Conservation (phyloP, 1,140 invertebrate genomes). For the Ganaspis sp. region DNA sequence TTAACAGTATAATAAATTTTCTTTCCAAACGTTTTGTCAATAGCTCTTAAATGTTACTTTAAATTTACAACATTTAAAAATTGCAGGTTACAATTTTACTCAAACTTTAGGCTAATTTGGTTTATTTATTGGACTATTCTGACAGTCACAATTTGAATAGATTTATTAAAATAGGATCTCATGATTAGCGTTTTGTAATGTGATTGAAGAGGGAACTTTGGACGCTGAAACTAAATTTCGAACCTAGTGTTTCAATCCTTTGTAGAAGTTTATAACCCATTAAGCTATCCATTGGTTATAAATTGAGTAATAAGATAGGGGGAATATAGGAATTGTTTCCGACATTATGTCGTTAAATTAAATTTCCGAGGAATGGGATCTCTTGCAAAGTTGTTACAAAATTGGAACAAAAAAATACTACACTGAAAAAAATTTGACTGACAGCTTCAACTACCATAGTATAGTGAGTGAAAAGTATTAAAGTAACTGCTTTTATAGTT, state of each 20-base stretch:
- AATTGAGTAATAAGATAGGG: not conserved
- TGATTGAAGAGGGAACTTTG: not conserved
- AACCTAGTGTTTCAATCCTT: not conserved
- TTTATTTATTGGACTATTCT: not conserved
- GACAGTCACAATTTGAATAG: too few species aligned
- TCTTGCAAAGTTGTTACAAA: not conserved
- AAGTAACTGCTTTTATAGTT: too few species aligned
- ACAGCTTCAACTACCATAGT: too few species aligned
- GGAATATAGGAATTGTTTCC: slow-evolving; percentile 3
- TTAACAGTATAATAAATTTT: too few species aligned
- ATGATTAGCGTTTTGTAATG: not conserved
- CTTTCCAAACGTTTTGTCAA: too few species aligned
- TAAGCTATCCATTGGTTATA: slow-evolving; percentile 8
- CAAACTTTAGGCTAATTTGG: not conserved
- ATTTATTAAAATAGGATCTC: not conserved
- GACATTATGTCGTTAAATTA: slow-evolving; percentile 12
- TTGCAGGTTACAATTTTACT: not conserved
- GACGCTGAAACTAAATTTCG: not conserved
- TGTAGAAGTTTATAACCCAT: not conserved
- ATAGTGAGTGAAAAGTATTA: too few species aligned
- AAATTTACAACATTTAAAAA: not conserved
- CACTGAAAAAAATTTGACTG: too few species aligned
- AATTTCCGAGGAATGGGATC: not conserved
- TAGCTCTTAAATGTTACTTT: too few species aligned
- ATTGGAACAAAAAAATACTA: too few species aligned